A percentile compares a stretch with the other conserved stretches of the same genome.
phyloP scores from a whole-genome alignment of 2,797 vertebrate genomes.

The Psittacula derbiana region DNA sequence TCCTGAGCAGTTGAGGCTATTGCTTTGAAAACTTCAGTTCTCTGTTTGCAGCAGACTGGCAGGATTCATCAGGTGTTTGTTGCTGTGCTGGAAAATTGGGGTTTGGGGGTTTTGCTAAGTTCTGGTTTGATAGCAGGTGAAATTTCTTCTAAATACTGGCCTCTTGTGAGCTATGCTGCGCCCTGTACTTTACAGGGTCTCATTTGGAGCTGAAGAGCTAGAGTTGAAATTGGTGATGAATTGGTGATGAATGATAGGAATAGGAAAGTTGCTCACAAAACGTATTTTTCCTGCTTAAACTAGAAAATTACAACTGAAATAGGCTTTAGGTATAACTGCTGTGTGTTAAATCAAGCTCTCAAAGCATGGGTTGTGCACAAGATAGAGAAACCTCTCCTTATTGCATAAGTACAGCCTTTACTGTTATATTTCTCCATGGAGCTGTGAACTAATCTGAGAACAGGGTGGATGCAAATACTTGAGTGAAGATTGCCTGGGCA shows the following conservation, averaged over 20 bases:
- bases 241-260: neutral
- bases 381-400: neutral
- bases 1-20: neutral
- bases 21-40: neutral
- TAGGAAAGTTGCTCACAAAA: neutral
- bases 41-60: neutral
- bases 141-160: neutral
- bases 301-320: neutral
- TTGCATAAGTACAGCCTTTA: neutral
- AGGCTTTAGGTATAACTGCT: neutral
- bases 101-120: neutral
- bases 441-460: neutral
- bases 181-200: neutral
- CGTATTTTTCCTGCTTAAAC: neutral
- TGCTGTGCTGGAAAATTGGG: neutral
- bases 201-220: neutral
- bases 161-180: neutral
- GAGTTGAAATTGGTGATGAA: neutral
- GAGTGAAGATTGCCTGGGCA: neutral
- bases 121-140: neutral
- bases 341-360: neutral
- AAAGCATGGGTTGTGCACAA: neutral
- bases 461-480: neutral
- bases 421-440: neutral
- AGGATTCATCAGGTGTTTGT: neutral